Base-by-base conservation (phyloP, 2,797 vertebrate genomes). In the Trematomus bernacchii region DNA sequence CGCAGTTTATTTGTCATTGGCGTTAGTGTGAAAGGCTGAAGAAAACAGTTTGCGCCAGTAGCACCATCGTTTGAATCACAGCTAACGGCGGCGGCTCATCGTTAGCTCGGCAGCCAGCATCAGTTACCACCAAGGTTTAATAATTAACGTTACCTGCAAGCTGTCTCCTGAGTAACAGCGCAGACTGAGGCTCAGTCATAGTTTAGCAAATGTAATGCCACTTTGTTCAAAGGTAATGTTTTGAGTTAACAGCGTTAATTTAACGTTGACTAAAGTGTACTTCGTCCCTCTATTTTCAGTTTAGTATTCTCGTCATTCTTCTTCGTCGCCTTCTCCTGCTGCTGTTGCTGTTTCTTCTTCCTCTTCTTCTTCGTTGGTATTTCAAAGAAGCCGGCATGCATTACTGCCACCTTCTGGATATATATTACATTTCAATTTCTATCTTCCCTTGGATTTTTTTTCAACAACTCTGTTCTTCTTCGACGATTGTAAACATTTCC, bases 171-270 rank as follows among this genome's bases (percentile, higher is more conserved):
- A 98, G 96, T 91, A 99, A 95, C 95, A 99, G 94, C 90, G 95
- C 97, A 77, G 97, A 97, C 95, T 98, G 98, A 83, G 96, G 96
- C 96, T 99, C 97, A 96, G 97, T 98, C 98, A 99, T 99, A 78
- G 52, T 87, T 90, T 51, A 84, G 51, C 62, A 47, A 73, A 37
- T 74, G 67, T 47, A 80, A 71, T 66, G 72, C 80, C 57, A 76
- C 80, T 87, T 60, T 82, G 62, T 82, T 90, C 47, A 80, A 71
- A 68, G 33, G 63, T 54, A 61, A 70, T 85, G 66, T 69, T 66
- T 75, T 23, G 80, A 67, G 73, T 73, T 87, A 88, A 83, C 65
- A 10, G 44, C 57, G 84, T 86, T 83, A 76, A 72, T 82, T 88
- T 80, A 21, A 82, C 72, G 84, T 80, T 85, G 58, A 74, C 47